Percentiles rank a stretch among this genome's conserved stretches.
Evolutionary conservation across 2,797 vertebrate genomes (phyloP).

Genomic region (Sebastes kiyomatsui): DNA sequence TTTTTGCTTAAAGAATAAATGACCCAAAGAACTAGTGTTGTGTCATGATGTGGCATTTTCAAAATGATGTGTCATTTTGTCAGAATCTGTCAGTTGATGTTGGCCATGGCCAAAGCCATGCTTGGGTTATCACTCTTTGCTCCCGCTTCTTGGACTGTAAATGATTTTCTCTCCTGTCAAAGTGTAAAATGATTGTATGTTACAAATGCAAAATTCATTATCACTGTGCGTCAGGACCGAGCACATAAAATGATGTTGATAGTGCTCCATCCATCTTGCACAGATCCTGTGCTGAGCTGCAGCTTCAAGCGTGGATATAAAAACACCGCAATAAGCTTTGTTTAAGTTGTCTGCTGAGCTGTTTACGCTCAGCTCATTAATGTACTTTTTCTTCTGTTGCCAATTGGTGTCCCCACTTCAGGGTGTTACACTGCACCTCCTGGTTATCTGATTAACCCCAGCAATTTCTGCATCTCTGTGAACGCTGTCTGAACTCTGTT

Average conservation of each 20-base stretch:
- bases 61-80: background rate
- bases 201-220: slow-evolving; percentile 61
- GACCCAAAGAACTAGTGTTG: background rate
- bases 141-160: slow-evolving; percentile 31
- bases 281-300: slow-evolving; percentile 34
- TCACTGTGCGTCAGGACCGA: slow-evolving; percentile 42
- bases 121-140: slow-evolving; percentile 28
- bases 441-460: slow-evolving; percentile 26
- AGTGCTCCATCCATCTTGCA: slow-evolving; percentile 56
- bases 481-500: slow-evolving; percentile 27
- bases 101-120: slow-evolving; percentile 8
- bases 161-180: slow-evolving; percentile 55
- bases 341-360: slow-evolving; percentile 18
- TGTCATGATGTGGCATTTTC: background rate
- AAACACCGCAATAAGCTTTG: slow-evolving; percentile 19
- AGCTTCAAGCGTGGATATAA: slow-evolving; percentile 30
- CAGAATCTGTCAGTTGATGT: slow-evolving; percentile 9
- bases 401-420: slow-evolving; percentile 11
- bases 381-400: slow-evolving; percentile 17
- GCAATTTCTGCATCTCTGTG: slow-evolving; percentile 23
- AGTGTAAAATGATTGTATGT: slow-evolving; percentile 59
- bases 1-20: background rate
- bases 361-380: slow-evolving; percentile 29
- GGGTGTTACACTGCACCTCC: slow-evolving; percentile 17
- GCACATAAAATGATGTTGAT: slow-evolving; percentile 58